phyloP scores from a whole-genome alignment of 2,888 invertebrate species.

The Sminthurinus aureus region DNA sequence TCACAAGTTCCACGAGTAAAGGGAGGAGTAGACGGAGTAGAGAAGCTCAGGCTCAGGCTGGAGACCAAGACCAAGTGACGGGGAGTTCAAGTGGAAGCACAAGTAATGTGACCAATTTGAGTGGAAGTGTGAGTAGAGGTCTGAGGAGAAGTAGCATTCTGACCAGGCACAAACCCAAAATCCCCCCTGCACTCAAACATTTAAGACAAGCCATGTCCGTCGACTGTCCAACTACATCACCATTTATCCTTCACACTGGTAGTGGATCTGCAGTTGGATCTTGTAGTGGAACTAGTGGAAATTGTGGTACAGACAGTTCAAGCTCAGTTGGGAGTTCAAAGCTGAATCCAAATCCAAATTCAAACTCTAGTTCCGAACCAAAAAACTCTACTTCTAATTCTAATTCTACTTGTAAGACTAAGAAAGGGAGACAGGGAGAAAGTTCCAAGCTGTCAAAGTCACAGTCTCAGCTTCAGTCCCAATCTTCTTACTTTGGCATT shows the following conservation, averaged over 20 bases:
- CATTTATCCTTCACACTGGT: conserved; percentile 29
- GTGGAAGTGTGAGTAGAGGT: not conserved
- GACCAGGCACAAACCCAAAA: conserved; percentile 50
- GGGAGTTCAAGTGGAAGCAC: not conserved
- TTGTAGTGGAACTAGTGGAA: not conserved
- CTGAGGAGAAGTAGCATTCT: conserved; percentile 45
- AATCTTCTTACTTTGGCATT: not conserved
- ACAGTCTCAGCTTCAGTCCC: not conserved
- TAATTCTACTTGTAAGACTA: not conserved
- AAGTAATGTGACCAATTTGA: not conserved
- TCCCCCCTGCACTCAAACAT: conserved; percentile 47
- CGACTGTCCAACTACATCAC: conserved; percentile 54
- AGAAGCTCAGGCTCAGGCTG: not conserved
- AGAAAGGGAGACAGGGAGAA: not conserved
- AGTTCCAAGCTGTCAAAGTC: not conserved
- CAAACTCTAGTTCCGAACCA: too few relatives aligned
- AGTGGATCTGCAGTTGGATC: not conserved
- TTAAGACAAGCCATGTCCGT: conserved; percentile 56
- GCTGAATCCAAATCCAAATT: too few relatives aligned
- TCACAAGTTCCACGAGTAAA: not conserved
- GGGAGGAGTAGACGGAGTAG: not conserved
- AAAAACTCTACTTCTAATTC: not conserved
- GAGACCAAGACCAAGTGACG: too few relatives aligned
- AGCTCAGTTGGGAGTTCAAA: not conserved
- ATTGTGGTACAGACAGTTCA: too few relatives aligned